These are phyloP conservation scores for Lepidotrigona ventralis DNA, from an alignment of 1,140 invertebrate species.

Conservation along the genomic window DNA sequence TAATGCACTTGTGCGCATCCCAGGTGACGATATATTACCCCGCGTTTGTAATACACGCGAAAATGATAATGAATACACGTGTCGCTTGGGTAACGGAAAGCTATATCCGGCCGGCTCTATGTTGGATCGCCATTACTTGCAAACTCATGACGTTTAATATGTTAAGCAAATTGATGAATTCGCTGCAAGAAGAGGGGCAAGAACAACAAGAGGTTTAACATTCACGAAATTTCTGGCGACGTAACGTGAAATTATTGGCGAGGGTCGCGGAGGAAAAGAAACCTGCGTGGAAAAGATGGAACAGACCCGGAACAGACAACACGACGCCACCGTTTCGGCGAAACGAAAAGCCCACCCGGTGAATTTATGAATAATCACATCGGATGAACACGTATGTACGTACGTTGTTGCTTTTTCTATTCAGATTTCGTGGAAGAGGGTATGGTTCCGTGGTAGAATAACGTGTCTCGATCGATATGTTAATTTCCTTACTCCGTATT, in stretches of 20 bases:
- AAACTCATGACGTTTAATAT: conserved; percentile 37
- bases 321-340: neutral
- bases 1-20: conserved; percentile 15
- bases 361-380: conserved; percentile 7
- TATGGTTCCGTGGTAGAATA: neutral
- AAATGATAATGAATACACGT: conserved; percentile 39
- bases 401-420: neutral
- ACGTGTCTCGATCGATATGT: neutral
- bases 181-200: conserved; percentile 8
- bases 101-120: neutral
- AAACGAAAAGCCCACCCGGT: neutral
- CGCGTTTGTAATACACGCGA: neutral
- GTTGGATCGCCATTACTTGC: conserved; percentile 3
- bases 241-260: conserved; percentile 23
- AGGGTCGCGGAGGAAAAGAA: neutral
- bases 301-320: conserved; percentile 13
- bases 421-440: neutral
- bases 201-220: neutral
- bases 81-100: neutral
- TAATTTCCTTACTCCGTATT: neutral
- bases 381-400: neutral
- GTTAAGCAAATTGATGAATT: conserved; percentile 43
- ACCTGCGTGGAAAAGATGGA: neutral
- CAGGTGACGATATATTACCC: neutral
- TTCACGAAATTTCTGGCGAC: neutral